A percentile compares a stretch with the other conserved stretches of the same genome.
These are phyloP conservation scores for Podotricha telesiphe DNA, from an alignment of 2,888 invertebrate species.

Conservation along the genomic window DNA sequence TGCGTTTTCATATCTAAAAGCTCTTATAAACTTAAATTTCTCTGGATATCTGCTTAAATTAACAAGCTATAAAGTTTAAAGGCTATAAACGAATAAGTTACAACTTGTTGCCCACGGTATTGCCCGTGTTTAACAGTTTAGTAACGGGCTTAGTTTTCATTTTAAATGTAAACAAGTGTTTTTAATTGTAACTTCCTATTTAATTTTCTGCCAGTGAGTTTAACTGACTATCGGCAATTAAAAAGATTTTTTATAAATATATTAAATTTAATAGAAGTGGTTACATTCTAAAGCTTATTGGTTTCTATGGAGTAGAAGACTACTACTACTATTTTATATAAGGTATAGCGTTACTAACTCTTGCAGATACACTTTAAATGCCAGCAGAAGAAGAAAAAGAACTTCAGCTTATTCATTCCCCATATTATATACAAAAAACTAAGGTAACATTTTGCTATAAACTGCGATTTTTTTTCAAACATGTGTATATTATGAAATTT, in stretches of 20 bases:
- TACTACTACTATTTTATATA: too few species aligned
- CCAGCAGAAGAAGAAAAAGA: too few species aligned
- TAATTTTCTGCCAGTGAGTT: neutral
- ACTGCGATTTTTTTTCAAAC: too few species aligned
- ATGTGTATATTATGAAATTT: too few species aligned
- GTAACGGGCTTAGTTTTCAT: neutral
- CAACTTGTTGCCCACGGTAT: neutral
- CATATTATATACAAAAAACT: too few species aligned
- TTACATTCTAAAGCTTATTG: too few species aligned
- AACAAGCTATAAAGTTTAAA: constrained; percentile 14
- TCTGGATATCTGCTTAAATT: constrained; percentile 16
- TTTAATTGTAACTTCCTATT: neutral
- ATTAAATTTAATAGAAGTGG: too few species aligned
- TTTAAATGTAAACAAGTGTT: constrained; percentile 1
- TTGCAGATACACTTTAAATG: too few species aligned
- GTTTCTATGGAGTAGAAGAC: too few species aligned
- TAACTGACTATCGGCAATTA: neutral
- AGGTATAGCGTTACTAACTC: too few species aligned
- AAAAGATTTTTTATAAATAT: neutral
- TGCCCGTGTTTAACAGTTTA: neutral
- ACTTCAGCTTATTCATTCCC: too few species aligned
- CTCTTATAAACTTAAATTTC: constrained; percentile 7
- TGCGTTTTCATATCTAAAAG: constrained; percentile 6
- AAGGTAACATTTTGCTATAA: too few species aligned
- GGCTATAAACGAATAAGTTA: constrained; percentile 18